phyloP scores from a whole-genome alignment of 2,113 vertebrate species.

The Rhabdomys dilectus region DNA sequence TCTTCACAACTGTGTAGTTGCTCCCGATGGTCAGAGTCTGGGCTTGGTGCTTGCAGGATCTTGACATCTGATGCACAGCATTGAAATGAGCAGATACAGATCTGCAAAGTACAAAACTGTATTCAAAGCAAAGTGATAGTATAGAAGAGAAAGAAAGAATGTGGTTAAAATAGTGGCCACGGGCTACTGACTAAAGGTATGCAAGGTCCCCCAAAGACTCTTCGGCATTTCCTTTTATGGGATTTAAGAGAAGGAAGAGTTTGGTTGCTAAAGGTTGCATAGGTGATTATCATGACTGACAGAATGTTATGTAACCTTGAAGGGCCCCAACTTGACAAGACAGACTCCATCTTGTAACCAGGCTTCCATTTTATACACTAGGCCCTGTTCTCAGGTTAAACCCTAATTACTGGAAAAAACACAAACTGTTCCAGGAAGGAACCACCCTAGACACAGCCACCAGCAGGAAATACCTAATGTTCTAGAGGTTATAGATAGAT shows the following conservation, averaged over 20 bases:
- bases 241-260: not conserved
- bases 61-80: not conserved
- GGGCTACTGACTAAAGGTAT: not conserved
- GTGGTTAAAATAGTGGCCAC: not conserved
- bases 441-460: no score
- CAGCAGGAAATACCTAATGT: no score
- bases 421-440: no score
- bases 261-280: not conserved
- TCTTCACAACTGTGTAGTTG: not conserved
- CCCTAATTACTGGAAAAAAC: no score
- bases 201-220: not conserved
- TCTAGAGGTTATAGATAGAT: no score
- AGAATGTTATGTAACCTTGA: not conserved
- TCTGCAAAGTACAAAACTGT: not conserved
- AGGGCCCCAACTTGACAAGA: no score
- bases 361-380: no score
- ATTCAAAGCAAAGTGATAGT: no score
- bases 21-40: not conserved
- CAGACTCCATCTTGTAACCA: no score
- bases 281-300: not conserved
- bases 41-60: not conserved
- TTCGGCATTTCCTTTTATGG: not conserved
- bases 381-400: no score
- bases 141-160: not conserved
- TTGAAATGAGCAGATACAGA: not conserved